These are phyloP conservation scores for Limnothrissa miodon DNA, from an alignment of 2,113 vertebrate genomes.

Conservation along the genomic window DNA sequence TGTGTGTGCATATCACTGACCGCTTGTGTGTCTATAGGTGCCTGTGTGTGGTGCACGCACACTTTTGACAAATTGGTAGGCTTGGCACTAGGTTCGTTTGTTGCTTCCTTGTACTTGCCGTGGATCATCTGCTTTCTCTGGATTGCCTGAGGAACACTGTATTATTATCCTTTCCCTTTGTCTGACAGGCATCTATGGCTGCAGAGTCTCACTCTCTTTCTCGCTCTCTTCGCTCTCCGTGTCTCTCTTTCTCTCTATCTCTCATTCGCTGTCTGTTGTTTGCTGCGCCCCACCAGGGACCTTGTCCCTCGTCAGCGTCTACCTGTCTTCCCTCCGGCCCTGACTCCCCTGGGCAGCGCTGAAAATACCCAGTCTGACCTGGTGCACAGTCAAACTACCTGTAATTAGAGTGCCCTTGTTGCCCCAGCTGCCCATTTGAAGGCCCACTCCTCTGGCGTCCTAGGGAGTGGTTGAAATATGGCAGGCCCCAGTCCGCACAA, in stretches of 20 bases:
- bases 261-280: neutral
- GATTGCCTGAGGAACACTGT: neutral
- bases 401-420: neutral
- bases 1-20: neutral
- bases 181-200: neutral
- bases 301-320: neutral
- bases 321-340: neutral
- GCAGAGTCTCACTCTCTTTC: neutral
- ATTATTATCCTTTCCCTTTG: neutral
- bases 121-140: neutral
- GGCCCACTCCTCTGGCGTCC: neutral
- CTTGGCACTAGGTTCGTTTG: neutral
- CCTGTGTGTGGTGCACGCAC: neutral
- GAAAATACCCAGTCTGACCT: neutral
- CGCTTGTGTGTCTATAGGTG: constrained; percentile 11
- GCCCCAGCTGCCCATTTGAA: neutral
- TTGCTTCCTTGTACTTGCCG: neutral
- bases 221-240: neutral
- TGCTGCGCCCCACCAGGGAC: neutral
- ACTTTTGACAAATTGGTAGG: constrained; percentile 2
- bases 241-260: too few species aligned
- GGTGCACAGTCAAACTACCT: neutral
- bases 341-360: neutral
- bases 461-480: neutral
- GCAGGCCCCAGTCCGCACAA: neutral